Evolutionary conservation across 2,113 vertebrate genomes (phyloP).

Genomic region (Variabilichromis moorii): DNA sequence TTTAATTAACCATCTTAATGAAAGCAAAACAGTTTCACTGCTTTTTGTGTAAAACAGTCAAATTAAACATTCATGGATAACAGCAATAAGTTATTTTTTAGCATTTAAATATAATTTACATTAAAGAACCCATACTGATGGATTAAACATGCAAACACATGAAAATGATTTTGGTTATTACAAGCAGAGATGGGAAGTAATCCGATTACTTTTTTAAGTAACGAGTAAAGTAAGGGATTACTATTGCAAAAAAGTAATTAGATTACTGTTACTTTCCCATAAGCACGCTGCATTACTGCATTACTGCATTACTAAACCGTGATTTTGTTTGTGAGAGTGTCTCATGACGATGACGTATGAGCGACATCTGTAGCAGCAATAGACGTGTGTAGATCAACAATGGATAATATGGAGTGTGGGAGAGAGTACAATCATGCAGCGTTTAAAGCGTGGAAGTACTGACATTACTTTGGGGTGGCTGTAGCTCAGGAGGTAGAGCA

Average conservation of each 20-base stretch:
- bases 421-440: background rate
- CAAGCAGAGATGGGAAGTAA: background rate
- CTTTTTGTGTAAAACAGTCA: background rate
- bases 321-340: background rate
- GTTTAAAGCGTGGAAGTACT: background rate
- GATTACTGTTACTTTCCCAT: background rate
- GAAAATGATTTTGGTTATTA: background rate
- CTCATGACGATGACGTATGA: background rate
- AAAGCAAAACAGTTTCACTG: background rate
- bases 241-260: background rate
- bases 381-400: background rate
- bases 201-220: background rate
- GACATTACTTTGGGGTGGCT: fast-evolving
- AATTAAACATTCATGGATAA: background rate
- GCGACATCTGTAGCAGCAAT: background rate
- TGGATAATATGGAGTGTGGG: background rate
- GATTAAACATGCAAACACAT: background rate
- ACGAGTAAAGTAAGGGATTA: background rate
- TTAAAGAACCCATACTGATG: background rate
- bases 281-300: background rate
- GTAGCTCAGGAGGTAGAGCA: background rate
- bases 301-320: background rate
- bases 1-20: background rate
- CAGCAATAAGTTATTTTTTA: background rate
- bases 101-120: background rate